Base-by-base conservation (phyloP, 2,888 invertebrate species). In the Cheilosia urbana region DNA sequence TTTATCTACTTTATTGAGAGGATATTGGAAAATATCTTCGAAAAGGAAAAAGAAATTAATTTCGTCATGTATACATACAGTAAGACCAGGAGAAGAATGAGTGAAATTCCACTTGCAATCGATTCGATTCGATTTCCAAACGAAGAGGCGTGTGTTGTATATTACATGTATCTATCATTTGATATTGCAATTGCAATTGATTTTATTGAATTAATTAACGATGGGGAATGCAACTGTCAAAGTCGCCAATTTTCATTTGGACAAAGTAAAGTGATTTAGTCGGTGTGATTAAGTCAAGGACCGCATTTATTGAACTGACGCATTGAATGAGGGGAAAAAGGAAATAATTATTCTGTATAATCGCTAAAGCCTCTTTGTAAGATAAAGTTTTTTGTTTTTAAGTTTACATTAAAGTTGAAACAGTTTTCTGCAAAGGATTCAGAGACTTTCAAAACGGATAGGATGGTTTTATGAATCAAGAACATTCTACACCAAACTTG, bases 101-200 rank as follows among this genome's bases (percentile, higher is more conserved):
- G 63, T 17, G 40, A 37, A 65, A 57, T 57, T 37, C 19, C 40
- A 37, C 63, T 40, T 42, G 40, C 58, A 27, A 72, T 72, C 55
- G 55, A 65, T 65, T 65, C 57, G n/a, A n/a, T n/a, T 60, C 42
- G 21, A 66, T 34, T 47, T 53, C 21, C 9, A 42, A 71, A 49
- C 37, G 47, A 53, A 65, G 15, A 55, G 37, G 47, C 34, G 21
- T 53, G n/a, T 68, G 17, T 13, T 57, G 34, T 58, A 21, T 17
- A 78, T 62, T 34, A 13, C 13, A 13, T 37, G 4, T 13, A 37
- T 37, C 37, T 51, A 49, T 78, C 69, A 65, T 60, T 30, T 53
- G 79, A 79, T 6, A 75, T 79, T 84, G 51, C 69, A 21, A 71
- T 84, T 79, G 45, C 69, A 79, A 84, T 79, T 75, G 58, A 73